Evolutionary conservation across 2,113 vertebrate species (phyloP).

Genomic region (Marmota flaviventris): DNA sequence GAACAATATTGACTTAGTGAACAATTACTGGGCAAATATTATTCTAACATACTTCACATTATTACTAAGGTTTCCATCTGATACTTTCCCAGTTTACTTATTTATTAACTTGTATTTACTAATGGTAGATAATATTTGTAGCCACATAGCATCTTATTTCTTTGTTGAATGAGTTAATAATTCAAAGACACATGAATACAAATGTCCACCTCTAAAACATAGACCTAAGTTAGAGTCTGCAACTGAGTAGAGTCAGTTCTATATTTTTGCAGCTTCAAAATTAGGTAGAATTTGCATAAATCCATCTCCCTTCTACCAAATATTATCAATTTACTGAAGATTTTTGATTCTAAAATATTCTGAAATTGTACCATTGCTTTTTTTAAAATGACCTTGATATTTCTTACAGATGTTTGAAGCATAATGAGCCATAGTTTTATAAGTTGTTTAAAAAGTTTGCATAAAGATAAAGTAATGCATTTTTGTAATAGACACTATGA

Average conservation of each 20-base stretch:
- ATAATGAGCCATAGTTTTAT: not conserved
- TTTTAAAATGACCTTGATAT: not conserved
- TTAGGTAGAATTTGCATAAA: slow-evolving; percentile 47
- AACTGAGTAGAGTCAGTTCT: slow-evolving; percentile 64
- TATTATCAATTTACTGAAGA: not conserved
- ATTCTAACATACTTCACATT: not conserved
- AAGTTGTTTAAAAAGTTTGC: not conserved
- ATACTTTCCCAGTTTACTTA: not conserved
- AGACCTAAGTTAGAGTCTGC: slow-evolving; percentile 58
- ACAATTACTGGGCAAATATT: not conserved
- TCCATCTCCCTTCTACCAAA: not conserved
- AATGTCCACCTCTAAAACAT: not conserved
- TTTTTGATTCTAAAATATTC: slow-evolving; percentile 17
- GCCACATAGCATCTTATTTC: not conserved
- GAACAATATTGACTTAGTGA: slow-evolving; percentile 9
- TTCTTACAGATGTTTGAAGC: not conserved
- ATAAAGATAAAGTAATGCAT: not conserved
- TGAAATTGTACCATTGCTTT: not conserved
- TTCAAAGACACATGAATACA: not conserved
- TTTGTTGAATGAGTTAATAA: slow-evolving; percentile 9
- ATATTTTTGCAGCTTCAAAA: slow-evolving; percentile 59
- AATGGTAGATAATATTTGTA: not conserved
- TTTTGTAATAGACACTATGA: not conserved
- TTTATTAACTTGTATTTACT: not conserved
- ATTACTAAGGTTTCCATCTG: not conserved